Evolutionary conservation across 2,113 vertebrate species (phyloP), one percentile per base, ranked within the genome.

Genomic region (Thalassarche chlororhynchos): DNA sequence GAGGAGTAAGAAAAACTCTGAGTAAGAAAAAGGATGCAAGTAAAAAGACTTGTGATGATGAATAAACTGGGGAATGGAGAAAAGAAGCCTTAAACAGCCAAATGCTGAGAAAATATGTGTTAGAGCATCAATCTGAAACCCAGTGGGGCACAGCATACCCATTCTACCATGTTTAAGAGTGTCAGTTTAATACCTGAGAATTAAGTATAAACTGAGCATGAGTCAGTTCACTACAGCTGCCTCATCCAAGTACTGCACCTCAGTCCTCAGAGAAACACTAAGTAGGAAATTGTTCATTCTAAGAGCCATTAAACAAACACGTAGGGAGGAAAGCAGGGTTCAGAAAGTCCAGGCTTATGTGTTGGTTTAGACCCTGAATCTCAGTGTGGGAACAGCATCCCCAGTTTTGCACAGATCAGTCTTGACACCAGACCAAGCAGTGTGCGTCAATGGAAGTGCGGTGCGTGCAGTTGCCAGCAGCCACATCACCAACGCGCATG

Each of bases 361-460:
- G 25, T 11, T 86, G 46, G 24, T 80, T 74, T 15, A 38, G 76
- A 34, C 12, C 4, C 38, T 29, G 55, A 58, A 55, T 55, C 5
- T 3, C 70, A 34, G 17, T 2, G 46, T 28, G 34, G 78, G 31
- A 82, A 34, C 1, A 1, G 24, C 0, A 0, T 60, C 8, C 23
- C 16, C 58, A 24, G 55, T 51, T 88, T 60, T 62, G 78, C 34
- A 42, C 2, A 1, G 28, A 51, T 46, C 55, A 34, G 40, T 31
- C 15, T 34, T 52, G 44, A 69, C 46, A 38, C 15, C 24, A 65
- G 58, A n/a, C 29, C 40, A 69, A 57, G 58, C 3, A 1, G 14
- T 2, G 21, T 9, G 11, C 0, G 1, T 36, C 46, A 69, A 10
- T 5, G 62, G 16, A 55, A 32, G 44, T 2, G 26, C 0, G 0